Evolutionary conservation across 2,888 invertebrate species (phyloP), one percentile per base, ranked within the genome.

Genomic region (Bombylius discolor): DNA sequence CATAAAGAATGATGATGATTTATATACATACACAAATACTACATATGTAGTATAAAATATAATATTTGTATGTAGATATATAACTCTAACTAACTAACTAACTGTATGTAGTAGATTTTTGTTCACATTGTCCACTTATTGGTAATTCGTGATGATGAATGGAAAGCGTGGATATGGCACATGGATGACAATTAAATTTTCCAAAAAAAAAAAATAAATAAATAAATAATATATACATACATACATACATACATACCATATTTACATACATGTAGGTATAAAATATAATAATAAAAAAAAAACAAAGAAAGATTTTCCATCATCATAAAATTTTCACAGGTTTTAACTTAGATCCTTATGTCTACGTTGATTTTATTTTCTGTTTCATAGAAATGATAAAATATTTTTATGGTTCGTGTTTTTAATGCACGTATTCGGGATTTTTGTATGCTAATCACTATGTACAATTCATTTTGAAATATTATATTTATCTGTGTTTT

Each of bases 121-220:
- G 39, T 6, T 36, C 11, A 11, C 39, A 42, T 60, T 60, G 58
- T 61, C 57, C 61, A 62, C 62, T 62, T 63, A 63, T 63, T 63
- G 63, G 60, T 60, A 62, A 64, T 64, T 64, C 64, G 64, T 64
- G 64, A 63, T 64, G 61, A 64, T 64, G 62, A 64, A 64, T 63
- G 62, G 62, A 59, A 59, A 56, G 61, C 61, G 58, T 63, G 63
- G 64, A 64, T 64, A 64, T 64, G 12, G 3, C 9, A 59, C 59
- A 58, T 59, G 59, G 56, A 60, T 59, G 61, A 62, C 62, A 64
- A 64, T 63, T 64, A 64, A 63, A 64, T 64, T 63, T 61, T 60
- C 62, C 60, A 61, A 63, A 60, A 61, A 36, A 36, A 36, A 36
- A 36, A 36, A 36, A 36, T n/a, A n/a, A 36, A 36, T 58, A 59